Evolutionary conservation across 1,140 invertebrate species (phyloP), one percentile per base, ranked within the genome.

Genomic region (Scaptomyza graminum): DNA sequence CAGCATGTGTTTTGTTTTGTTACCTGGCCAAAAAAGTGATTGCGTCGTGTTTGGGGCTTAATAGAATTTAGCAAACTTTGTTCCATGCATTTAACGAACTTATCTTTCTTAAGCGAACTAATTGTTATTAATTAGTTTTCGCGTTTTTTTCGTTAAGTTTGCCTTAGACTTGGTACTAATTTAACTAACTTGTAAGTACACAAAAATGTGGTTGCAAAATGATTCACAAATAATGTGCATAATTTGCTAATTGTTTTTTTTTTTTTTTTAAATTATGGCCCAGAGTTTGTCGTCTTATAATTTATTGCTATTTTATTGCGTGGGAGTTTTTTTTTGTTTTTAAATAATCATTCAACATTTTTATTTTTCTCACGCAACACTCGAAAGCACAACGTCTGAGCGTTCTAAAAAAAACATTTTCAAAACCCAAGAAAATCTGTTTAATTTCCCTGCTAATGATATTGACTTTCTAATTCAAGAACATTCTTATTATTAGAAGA

Each of bases 101-200:
- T 22, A 49, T 47, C 18, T 15, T 8, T 55, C 54, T 76, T 74
- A 81, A 71, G 34, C 43, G 12, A 64, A 74, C 64, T 85, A 76
- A 71, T 76, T 81, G 46, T 76, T 88, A 87, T 79, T 82, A 88
- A 85, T 87, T 87, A 87, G 71, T 71, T 74, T 54, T 4, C 25
- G n/a, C n/a, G n/a, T n/a, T n/a, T 22, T 15, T 7, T 15, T 47
- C 28, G 6, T 28, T 28, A 5, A 28, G 28, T 28, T 28, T 28
- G 4, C 2, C 4, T 25, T 5, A 28, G 6, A 28, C 28, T 28
- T 65, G 62, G 64, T 44, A 64, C 55, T 51, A 79, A 79, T 75
- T 75, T 65, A 57, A 71, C 54, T 46, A 37, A 7, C 16, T 65
- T 82, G 67, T 82, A 88, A 88, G 88, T 69, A 82, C 16, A 34